Evolutionary conservation across 1,140 invertebrate species (phyloP).

Genomic region (Littorina saxatilis): DNA sequence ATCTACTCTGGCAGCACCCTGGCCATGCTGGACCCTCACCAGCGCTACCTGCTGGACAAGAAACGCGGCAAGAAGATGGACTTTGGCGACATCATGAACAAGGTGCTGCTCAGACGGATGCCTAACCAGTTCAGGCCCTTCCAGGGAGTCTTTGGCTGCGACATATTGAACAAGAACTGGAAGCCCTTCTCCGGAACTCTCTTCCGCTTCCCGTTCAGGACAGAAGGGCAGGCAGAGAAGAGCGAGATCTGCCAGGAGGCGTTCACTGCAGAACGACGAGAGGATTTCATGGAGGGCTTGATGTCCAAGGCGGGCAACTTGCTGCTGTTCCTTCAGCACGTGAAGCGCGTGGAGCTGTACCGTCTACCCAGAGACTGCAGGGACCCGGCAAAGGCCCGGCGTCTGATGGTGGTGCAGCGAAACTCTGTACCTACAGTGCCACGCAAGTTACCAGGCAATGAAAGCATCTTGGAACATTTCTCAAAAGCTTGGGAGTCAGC

Average conservation of each 20-base stretch:
- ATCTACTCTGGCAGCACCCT: slow-evolving; percentile 57
- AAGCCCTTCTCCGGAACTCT: slow-evolving; percentile 60
- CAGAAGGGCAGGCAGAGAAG: slow-evolving; percentile 49
- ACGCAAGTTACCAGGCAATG: too few species aligned
- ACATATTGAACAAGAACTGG: not conserved
- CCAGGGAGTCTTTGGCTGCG: slow-evolving; percentile 59
- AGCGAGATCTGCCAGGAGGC: slow-evolving; percentile 63
- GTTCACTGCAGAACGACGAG: slow-evolving; percentile 58
- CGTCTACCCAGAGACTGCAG: slow-evolving; percentile 46
- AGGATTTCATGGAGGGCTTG: slow-evolving; percentile 59
- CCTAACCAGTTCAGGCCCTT: slow-evolving; percentile 65
- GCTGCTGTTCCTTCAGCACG: slow-evolving; percentile 71
- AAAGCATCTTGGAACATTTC: not conserved
- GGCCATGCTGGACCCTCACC: slow-evolving; percentile 66
- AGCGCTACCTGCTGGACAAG: slow-evolving; percentile 50
- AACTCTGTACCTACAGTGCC: not conserved
- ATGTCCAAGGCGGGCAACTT: slow-evolving; percentile 57
- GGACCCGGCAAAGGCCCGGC: slow-evolving; percentile 4
- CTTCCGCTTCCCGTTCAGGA: slow-evolving; percentile 65
- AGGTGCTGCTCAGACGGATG: slow-evolving; percentile 40
- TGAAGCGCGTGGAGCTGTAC: slow-evolving; percentile 61
- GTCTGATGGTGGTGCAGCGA: slow-evolving; percentile 26
- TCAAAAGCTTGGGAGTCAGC: not conserved
- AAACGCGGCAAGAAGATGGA: slow-evolving; percentile 59
- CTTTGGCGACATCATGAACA: slow-evolving; percentile 45